Evolutionary conservation across 2,797 vertebrate species (phyloP).

Genomic region (Amazona ochrocephala): DNA sequence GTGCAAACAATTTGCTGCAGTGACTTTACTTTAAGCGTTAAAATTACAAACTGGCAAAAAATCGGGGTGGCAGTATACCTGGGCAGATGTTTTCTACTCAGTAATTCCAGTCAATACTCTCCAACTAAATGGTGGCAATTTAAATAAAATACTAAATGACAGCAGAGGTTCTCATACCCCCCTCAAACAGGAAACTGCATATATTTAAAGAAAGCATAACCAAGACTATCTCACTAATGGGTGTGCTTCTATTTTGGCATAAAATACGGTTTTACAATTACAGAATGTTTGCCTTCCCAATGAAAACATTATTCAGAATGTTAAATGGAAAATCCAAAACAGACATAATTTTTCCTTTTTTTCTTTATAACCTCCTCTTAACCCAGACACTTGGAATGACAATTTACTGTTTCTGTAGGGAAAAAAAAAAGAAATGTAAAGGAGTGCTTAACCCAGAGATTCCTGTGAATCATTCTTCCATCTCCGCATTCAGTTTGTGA

Average conservation of each 20-base stretch:
- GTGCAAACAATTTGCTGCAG: neutral
- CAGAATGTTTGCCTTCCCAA: neutral
- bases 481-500: neutral
- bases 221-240: neutral
- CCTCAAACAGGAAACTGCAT: neutral
- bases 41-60: neutral
- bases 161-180: neutral
- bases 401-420: neutral
- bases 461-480: neutral
- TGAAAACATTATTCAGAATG: neutral
- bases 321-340: neutral
- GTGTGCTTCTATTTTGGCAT: neutral
- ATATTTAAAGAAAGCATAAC: neutral
- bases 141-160: neutral
- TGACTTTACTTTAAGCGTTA: neutral
- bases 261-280: neutral
- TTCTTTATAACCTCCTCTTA: neutral
- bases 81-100: neutral
- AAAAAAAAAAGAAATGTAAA: neutral
- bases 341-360: neutral
- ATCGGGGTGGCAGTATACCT: rapidly evolving
- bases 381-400: neutral
- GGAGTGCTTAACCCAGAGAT: neutral
- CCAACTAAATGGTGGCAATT: neutral
- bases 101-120: neutral